Percentiles rank a stretch among this genome's conserved stretches.
Evolutionary conservation across 2,888 invertebrate species (phyloP).

Genomic region (Athrips mouffetella): DNA sequence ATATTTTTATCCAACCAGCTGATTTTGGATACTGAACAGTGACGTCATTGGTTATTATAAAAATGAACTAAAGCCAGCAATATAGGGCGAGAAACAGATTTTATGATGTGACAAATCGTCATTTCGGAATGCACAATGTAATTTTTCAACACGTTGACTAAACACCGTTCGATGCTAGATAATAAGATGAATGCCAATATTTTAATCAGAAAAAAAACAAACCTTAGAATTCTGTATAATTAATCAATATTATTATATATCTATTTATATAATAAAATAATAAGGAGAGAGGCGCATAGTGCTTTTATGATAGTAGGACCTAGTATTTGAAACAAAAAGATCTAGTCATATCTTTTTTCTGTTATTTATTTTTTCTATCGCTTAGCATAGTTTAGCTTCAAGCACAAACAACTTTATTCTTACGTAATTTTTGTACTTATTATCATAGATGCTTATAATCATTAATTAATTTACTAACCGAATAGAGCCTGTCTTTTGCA

Average conservation of each 20-base stretch:
- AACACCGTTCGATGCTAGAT: slow-evolving; percentile 59
- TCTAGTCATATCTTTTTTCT: slow-evolving; percentile 77
- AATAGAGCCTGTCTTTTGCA: slow-evolving; percentile 5
- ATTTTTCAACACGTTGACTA: slow-evolving; percentile 28
- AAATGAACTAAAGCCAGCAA: not conserved
- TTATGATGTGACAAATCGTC: slow-evolving; percentile 5
- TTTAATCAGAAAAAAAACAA: slow-evolving; percentile 71
- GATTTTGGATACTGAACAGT: too few relatives aligned
- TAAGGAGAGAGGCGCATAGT: slow-evolving; percentile 77
- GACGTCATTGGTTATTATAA: too few relatives aligned
- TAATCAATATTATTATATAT: slow-evolving; percentile 68
- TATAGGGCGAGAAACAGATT: not conserved
- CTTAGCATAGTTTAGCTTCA: slow-evolving; percentile 79
- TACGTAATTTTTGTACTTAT: slow-evolving; percentile 32
- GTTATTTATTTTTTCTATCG: slow-evolving; percentile 70
- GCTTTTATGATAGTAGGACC: slow-evolving; percentile 75
- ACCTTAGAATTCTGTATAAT: slow-evolving; percentile 70
- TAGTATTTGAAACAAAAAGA: slow-evolving; percentile 69
- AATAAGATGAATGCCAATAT: slow-evolving; percentile 76
- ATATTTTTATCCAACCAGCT: too few relatives aligned
- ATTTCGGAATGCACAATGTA: not conserved
- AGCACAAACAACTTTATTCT: slow-evolving; percentile 56
- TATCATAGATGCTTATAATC: slow-evolving; percentile 21
- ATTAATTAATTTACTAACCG: not conserved
- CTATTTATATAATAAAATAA: slow-evolving; percentile 76